Percentiles rank a stretch among this genome's conserved stretches.
Evolutionary conservation across 2,113 vertebrate species (phyloP).

Genomic region (Acrocephalus kingi): DNA sequence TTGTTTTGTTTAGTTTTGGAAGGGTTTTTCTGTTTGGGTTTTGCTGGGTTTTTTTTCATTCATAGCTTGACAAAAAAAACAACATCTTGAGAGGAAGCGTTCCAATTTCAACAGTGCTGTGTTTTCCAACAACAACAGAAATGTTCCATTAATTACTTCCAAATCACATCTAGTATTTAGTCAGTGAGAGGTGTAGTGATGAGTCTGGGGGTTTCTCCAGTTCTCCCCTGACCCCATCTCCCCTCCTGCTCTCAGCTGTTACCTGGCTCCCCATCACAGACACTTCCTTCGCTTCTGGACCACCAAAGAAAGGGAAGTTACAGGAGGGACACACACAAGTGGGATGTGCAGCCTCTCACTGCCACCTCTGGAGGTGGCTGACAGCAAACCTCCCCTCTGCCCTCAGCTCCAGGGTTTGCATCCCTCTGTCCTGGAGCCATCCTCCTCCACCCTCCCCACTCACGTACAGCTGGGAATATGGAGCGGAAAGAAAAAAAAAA

Average conservation of each 20-base stretch:
- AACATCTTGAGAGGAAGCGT: constrained; percentile 56
- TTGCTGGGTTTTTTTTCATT: not conserved
- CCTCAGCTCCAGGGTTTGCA: not conserved
- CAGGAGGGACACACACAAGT: not conserved
- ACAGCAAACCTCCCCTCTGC: not conserved
- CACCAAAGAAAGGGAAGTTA: not conserved
- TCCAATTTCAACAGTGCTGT: not conserved
- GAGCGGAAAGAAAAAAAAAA: not conserved
- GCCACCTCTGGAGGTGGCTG: not conserved
- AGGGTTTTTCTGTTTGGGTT: not conserved
- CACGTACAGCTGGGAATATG: fast-evolving
- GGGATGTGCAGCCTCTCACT: not conserved
- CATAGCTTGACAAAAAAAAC: constrained; percentile 42
- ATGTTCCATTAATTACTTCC: constrained; percentile 23
- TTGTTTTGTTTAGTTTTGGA: not conserved
- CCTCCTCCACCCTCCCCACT: not conserved
- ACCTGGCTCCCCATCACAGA: not conserved
- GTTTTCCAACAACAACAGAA: constrained; percentile 50
- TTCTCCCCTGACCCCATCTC: not conserved
- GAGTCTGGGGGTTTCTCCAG: not conserved
- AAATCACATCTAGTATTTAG: not conserved
- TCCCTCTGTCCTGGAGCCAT: not conserved
- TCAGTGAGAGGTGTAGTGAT: not conserved
- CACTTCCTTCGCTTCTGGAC: not conserved
- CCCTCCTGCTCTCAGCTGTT: not conserved